Evolutionary conservation across 2,797 vertebrate genomes (phyloP), one percentile per base, ranked within the genome.

Genomic region (Alauda arvensis): DNA sequence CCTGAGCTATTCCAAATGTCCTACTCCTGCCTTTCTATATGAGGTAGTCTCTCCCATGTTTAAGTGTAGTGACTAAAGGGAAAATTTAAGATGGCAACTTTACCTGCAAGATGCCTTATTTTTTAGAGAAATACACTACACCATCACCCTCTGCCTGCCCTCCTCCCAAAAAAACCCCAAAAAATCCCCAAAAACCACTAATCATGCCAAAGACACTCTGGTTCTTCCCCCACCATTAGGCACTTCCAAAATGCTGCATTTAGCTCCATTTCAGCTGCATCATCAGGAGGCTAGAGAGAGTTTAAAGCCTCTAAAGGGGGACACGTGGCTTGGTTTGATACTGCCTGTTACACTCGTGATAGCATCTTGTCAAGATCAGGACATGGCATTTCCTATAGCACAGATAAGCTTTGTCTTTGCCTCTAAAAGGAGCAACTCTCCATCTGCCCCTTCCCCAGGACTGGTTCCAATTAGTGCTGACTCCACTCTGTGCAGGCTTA

Each of bases 391-490:
- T 94, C 90, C 92, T 77, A 90, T 1, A 83, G 80, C 80, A 92
- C 88, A 93, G 88, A 90, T 84, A 43, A 85, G 85, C 85, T 92
- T 90, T 92, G 94, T 81, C 86, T 76, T 51, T 1, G 20, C 61
- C n/a, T 87, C 83, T 51, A 20, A 72, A 55, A 62, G 51, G 69
- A 77, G 42, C 1, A 1, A 4, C 76, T 83, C 85, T 68, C 67
- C 4, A 2, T 37, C 86, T 0, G 0, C 40, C 79, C 52, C 75
- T 90, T 90, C 71, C 61, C 65, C 1, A 4, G 80, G 87, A 62
- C 91, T 95, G 94, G 77, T 93, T 95, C 94, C 88, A 95, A 95
- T 95, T 95, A 95, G 65, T 14, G 9, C 52, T 0, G 20, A 61
- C 65, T 90, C 85, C 2, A 3, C 62, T 67, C 67, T 74, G 67